Conservation (phyloP, 2,113 vertebrate species). For the Pseudois nayaur region DNA sequence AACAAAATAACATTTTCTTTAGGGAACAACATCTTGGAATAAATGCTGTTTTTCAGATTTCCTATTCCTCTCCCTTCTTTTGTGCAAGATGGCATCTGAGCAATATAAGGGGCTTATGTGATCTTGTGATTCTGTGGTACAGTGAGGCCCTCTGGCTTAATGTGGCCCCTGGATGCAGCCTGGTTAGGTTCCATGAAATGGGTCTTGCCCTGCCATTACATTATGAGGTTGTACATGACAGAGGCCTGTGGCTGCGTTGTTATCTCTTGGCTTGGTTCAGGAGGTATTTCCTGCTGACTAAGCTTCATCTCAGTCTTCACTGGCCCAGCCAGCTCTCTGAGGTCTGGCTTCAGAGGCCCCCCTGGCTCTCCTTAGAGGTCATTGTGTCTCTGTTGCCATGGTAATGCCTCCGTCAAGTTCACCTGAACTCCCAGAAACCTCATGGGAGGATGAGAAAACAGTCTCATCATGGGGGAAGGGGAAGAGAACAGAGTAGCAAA, state of each 20-base stretch:
- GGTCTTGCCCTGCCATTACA: background rate
- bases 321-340: background rate
- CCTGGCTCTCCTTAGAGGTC: background rate
- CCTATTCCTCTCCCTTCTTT: background rate
- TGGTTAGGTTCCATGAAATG: background rate
- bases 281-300: conserved; percentile 14
- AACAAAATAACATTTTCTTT: background rate
- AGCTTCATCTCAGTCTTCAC: background rate
- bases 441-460: background rate
- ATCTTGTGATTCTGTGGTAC: background rate
- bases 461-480: background rate
- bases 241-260: background rate
- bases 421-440: background rate
- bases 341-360: background rate
- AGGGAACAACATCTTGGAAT: background rate
- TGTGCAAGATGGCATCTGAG: background rate
- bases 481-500: background rate
- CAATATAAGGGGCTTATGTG: background rate
- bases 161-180: background rate
- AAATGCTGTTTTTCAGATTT: conserved; percentile 3
- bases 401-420: background rate
- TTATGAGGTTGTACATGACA: background rate
- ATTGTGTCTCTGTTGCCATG: background rate
- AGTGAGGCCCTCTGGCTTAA: background rate
- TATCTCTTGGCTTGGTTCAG: conserved; percentile 5